phyloP scores from a whole-genome alignment of 2,888 invertebrate genomes.

The Patella pellucida region DNA sequence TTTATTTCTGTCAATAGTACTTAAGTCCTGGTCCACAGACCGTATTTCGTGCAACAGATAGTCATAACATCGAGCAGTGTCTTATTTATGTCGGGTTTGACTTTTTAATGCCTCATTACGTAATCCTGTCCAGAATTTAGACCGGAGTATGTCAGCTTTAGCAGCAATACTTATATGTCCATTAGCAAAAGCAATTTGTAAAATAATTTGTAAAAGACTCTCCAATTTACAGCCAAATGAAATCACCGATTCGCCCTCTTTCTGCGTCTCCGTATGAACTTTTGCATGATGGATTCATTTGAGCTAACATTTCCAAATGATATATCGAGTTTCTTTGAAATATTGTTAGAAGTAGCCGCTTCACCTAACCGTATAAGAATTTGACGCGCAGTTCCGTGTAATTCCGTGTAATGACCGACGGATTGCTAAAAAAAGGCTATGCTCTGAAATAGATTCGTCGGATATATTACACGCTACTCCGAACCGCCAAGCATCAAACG shows the following conservation, averaged over 20 bases:
- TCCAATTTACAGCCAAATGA: constrained; percentile 32
- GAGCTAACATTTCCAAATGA: not conserved
- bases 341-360: not conserved
- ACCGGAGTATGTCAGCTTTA: constrained; percentile 29
- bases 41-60: too few species aligned
- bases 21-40: too few species aligned
- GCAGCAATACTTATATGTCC: constrained; percentile 17
- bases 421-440: too few species aligned
- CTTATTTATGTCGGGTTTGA: too few species aligned
- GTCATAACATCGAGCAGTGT: too few species aligned
- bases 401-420: too few species aligned
- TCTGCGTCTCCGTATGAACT: constrained; percentile 5
- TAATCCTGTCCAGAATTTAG: constrained; percentile 36
- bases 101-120: constrained; percentile 5
- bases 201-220: not conserved
- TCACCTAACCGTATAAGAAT: not conserved
- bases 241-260: constrained; percentile 24
- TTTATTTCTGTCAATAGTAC: too few species aligned
- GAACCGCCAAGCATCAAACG: not conserved
- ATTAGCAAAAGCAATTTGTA: too few species aligned
- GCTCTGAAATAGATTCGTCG: not conserved
- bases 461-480: too few species aligned
- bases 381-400: not conserved
- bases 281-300: not conserved
- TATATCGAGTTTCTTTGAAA: not conserved